These are phyloP conservation scores for Amphipoea oculea DNA, from an alignment of 2,888 invertebrate species.

Conservation along the genomic window DNA sequence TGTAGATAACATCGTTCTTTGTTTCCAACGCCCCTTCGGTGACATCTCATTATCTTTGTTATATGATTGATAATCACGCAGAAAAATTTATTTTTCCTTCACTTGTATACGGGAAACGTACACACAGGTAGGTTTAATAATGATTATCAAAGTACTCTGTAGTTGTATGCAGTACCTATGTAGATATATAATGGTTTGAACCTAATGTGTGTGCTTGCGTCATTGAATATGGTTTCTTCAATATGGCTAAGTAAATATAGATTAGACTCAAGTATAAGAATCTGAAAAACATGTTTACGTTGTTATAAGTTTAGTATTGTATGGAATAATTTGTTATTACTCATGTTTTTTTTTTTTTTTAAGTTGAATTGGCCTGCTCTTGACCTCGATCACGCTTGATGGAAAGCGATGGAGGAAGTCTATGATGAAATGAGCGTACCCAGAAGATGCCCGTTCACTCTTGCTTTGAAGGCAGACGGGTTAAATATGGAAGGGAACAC, in stretches of 20 bases:
- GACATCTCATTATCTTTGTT: conserved; percentile 77
- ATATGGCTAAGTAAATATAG: conserved; percentile 47
- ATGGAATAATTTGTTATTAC: conserved; percentile 43
- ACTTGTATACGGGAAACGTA: conserved; percentile 26
- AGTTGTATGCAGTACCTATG: not conserved
- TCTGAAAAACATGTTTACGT: conserved; percentile 41
- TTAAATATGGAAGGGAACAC: not conserved
- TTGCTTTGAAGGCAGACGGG: not conserved
- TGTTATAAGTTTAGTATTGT: conserved; percentile 14
- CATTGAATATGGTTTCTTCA: conserved; percentile 29
- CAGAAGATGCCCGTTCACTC: not conserved
- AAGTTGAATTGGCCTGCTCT: not conserved
- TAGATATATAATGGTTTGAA: not conserved
- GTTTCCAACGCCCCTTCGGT: conserved; percentile 74
- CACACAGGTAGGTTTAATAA: conserved; percentile 21
- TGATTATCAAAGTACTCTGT: conserved; percentile 32
- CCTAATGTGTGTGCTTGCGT: conserved; percentile 35
- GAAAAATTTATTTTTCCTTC: conserved; percentile 57
- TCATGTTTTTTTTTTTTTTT: not conserved
- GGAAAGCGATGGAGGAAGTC: not conserved
- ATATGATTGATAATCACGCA: conserved; percentile 80
- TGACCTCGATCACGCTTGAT: not conserved
- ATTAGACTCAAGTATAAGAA: conserved; percentile 34
- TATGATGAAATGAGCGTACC: not conserved
- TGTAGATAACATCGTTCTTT: conserved; percentile 83